phyloP scores from a whole-genome alignment of 1,140 invertebrate species.

The Mamestra configurata region DNA sequence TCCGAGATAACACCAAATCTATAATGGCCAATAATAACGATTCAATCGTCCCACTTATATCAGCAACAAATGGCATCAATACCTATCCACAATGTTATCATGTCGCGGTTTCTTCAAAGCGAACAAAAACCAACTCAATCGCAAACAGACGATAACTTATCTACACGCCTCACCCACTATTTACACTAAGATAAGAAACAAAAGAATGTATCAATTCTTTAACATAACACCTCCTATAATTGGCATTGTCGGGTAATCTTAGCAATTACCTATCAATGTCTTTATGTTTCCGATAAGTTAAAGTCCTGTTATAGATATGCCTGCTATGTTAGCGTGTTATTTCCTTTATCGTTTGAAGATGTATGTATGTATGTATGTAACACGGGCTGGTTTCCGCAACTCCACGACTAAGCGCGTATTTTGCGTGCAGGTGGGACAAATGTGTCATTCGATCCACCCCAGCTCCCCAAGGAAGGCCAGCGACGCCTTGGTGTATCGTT shows the following conservation, averaged over 20 bases:
- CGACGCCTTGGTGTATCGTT: too few species aligned
- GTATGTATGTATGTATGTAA: too few species aligned
- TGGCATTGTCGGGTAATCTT: slow-evolving; percentile 30
- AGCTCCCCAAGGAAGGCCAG: too few species aligned
- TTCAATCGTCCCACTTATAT: slow-evolving; percentile 16
- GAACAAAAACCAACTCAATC: slow-evolving; percentile 34
- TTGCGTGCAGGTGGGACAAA: too few species aligned
- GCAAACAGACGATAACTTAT: slow-evolving; percentile 43
- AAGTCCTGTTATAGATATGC: slow-evolving; percentile 28
- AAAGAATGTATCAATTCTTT: slow-evolving; percentile 48
- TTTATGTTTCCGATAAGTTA: slow-evolving; percentile 10
- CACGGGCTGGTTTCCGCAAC: too few species aligned
- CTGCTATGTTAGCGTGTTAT: neutral
- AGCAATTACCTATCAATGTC: slow-evolving; percentile 23
- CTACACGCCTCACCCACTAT: slow-evolving; percentile 43
- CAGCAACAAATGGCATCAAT: slow-evolving; percentile 20
- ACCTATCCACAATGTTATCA: slow-evolving; percentile 41
- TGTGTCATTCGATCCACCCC: too few species aligned
- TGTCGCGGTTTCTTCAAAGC: slow-evolving; percentile 39
- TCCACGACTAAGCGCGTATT: too few species aligned
- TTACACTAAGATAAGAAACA: slow-evolving; percentile 48
- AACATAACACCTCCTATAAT: slow-evolving; percentile 47
- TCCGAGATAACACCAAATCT: slow-evolving; percentile 13
- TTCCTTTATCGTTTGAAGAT: slow-evolving; percentile 17
- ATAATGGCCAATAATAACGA: slow-evolving; percentile 35